Conservation (phyloP, 2,113 vertebrate species). For the Neopipo cinnamomea region DNA sequence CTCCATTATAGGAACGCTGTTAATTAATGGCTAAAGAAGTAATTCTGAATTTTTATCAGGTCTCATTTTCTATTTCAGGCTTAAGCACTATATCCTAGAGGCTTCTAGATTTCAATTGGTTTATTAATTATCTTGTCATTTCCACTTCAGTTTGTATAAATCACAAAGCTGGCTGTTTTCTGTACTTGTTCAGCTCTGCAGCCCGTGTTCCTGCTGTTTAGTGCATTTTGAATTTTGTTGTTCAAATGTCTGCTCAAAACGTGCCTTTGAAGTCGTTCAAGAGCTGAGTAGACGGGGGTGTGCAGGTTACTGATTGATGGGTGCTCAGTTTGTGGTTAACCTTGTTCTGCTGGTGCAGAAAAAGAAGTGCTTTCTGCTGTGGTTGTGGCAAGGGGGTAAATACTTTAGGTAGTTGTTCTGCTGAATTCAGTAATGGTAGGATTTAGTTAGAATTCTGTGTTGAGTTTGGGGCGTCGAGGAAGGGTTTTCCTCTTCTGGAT, state of each 20-base stretch:
- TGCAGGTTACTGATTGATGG: neutral
- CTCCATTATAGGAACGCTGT: neutral
- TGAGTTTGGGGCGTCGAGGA: neutral
- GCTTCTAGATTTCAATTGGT: neutral
- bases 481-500: neutral
- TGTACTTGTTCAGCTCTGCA: neutral
- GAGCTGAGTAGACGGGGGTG: neutral
- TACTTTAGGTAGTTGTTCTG: neutral
- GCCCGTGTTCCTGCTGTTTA: neutral
- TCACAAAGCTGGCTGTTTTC: neutral
- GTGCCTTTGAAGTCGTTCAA: neutral
- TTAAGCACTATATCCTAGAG: neutral
- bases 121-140: constrained; percentile 35
- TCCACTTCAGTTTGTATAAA: neutral
- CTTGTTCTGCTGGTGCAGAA: neutral
- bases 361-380: neutral
- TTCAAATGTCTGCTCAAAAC: neutral
- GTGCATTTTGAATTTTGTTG: neutral
- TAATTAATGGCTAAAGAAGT: constrained; percentile 34
- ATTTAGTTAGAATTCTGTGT: neutral
- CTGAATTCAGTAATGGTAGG: neutral
- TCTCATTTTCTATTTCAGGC: constrained; percentile 9
- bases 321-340: neutral
- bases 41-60: constrained; percentile 5
- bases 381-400: neutral